Conservation (phyloP, 2,888 invertebrate species). For the Aleiodes testaceus region DNA sequence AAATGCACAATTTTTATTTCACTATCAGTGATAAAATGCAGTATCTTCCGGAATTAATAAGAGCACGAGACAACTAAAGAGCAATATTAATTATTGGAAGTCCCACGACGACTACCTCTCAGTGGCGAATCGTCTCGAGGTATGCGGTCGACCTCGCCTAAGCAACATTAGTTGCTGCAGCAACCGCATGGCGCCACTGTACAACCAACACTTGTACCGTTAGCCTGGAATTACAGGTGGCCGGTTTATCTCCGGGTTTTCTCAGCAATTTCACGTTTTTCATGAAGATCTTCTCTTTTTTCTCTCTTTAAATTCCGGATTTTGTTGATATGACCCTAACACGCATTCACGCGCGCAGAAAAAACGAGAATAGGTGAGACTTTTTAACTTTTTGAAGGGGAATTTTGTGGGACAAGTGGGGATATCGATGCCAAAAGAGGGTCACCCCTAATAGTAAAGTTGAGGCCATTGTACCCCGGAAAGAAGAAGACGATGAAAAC, state of each 20-base stretch:
- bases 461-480: too few species aligned
- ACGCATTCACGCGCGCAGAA: too few species aligned
- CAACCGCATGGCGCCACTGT: conserved; percentile 63
- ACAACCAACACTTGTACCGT: conserved; percentile 62
- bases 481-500: too few species aligned
- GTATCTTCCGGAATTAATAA: background rate
- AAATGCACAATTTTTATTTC: background rate
- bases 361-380: too few species aligned
- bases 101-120: conserved; percentile 60
- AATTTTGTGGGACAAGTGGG: too few species aligned
- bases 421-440: too few species aligned
- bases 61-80: conserved; percentile 42
- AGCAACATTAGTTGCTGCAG: conserved; percentile 58
- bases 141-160: conserved; percentile 73
- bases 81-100: conserved; percentile 53
- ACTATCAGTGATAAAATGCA: background rate
- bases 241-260: conserved; percentile 54
- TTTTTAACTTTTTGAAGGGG: too few species aligned
- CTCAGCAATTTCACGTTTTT: conserved; percentile 44
- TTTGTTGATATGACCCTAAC: too few species aligned
- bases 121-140: conserved; percentile 68
- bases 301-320: too few species aligned
- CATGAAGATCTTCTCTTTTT: background rate
- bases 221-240: conserved; percentile 65
- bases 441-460: too few species aligned